Conservation (phyloP, 2,888 invertebrate species). For the Steinernema hermaphroditum region DNA sequence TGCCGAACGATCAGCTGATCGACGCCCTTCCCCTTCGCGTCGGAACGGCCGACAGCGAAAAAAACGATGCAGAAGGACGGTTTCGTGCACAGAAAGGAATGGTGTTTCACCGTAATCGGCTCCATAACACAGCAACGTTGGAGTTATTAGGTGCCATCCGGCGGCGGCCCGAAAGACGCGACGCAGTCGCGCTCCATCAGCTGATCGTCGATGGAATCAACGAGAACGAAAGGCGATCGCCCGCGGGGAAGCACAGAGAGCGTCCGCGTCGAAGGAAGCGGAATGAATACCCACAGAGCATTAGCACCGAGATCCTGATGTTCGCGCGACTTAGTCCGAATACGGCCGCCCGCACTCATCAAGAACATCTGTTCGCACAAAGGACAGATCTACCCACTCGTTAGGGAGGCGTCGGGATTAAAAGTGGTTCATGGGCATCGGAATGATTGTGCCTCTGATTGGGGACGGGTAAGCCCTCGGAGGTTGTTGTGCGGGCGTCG, state of each 20-base stretch:
- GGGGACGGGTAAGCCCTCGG: background rate
- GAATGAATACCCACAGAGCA: too few species aligned
- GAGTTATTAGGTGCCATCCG: constrained; percentile 3
- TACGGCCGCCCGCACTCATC: background rate
- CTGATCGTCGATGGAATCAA: background rate
- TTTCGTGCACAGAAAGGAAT: background rate
- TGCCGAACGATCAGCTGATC: constrained; percentile 8
- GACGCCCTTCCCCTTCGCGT: background rate
- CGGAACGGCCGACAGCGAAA: background rate
- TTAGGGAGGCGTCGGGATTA: too few species aligned
- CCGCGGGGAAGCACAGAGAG: background rate
- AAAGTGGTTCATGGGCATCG: too few species aligned
- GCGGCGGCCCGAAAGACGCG: constrained; percentile 9
- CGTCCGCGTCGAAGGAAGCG: background rate
- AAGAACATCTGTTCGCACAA: background rate
- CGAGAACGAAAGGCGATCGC: background rate
- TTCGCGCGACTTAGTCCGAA: background rate
- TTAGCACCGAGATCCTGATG: too few species aligned
- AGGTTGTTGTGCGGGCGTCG: background rate
- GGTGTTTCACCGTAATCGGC: background rate
- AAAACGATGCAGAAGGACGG: background rate
- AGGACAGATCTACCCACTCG: too few species aligned
- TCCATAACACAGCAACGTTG: background rate
- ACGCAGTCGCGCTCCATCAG: background rate
- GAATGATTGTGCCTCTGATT: background rate